A percentile compares a stretch with the other conserved stretches of the same genome.
phyloP scores from a whole-genome alignment of 2,888 invertebrate genomes.

The Rugalucina vietnamica region DNA sequence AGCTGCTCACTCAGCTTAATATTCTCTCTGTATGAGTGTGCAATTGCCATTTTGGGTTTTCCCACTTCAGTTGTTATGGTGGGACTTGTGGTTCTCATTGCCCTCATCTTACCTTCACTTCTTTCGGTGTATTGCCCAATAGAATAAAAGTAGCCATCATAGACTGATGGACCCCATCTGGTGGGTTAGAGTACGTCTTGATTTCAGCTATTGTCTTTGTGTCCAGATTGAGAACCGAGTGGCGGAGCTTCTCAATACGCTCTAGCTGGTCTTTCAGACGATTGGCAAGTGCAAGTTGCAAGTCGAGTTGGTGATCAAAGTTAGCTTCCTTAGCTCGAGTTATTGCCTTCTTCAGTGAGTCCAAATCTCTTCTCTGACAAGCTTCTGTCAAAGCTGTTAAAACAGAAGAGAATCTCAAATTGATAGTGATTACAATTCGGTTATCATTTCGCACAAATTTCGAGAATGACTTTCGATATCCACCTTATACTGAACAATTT shows the following conservation, averaged over 20 bases:
- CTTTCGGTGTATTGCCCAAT: constrained; percentile 74
- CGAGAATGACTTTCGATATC: no score
- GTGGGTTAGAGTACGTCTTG: constrained; percentile 79
- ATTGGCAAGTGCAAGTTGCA: constrained; percentile 74
- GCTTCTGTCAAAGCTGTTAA: constrained; percentile 74
- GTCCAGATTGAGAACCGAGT: constrained; percentile 79
- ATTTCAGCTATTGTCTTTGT: constrained; percentile 80
- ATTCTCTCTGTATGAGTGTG: no score
- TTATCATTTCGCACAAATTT: no score
- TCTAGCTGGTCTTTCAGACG: constrained; percentile 73
- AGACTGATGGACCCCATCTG: constrained; percentile 77
- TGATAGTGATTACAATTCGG: no score
- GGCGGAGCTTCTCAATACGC: constrained; percentile 75
- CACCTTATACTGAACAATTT: no score
- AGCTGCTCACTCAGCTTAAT: no score
- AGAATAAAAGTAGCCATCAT: constrained; percentile 79
- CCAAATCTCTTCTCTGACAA: constrained; percentile 70
- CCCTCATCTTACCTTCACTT: constrained; percentile 77
- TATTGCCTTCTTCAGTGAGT: constrained; percentile 70
- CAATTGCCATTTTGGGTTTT: no score
- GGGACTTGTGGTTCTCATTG: no score
- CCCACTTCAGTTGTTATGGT: no score
- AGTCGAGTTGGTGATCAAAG: constrained; percentile 74
- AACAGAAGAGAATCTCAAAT: no score
- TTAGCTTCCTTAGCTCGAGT: constrained; percentile 72